These are phyloP conservation scores for Sinohyriopsis cumingii DNA, from an alignment of 2,888 invertebrate genomes.

Conservation along the genomic window DNA sequence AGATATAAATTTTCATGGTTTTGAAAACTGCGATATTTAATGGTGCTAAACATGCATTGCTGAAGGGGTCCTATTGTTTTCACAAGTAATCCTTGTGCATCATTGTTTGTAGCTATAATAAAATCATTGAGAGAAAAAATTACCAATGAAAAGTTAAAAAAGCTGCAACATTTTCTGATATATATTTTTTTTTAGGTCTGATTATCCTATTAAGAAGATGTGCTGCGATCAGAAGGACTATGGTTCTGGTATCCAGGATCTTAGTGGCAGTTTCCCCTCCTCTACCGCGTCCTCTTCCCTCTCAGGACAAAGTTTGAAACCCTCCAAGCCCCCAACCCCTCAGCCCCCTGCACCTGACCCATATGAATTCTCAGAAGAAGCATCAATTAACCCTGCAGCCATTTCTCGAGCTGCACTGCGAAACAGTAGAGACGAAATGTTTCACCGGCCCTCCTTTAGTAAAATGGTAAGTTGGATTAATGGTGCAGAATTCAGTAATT, in stretches of 20 bases:
- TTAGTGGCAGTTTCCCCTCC: constrained; percentile 12
- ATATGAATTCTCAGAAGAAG: constrained; percentile 82
- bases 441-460: constrained; percentile 51
- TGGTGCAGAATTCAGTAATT: no score
- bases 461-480: constrained; percentile 35
- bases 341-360: constrained; percentile 78
- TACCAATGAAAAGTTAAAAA: no score
- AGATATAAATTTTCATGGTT: no score
- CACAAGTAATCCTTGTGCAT: no score
- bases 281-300: constrained; percentile 32
- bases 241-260: constrained; percentile 33
- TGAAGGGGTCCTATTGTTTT: no score
- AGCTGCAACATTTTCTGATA: background rate
- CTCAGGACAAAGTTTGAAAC: constrained; percentile 30
- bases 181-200: constrained; percentile 77
- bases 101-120: no score
- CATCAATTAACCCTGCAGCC: constrained; percentile 58
- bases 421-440: constrained; percentile 61
- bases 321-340: constrained; percentile 45
- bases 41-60: no score
- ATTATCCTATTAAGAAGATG: constrained; percentile 90
- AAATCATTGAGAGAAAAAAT: no score
- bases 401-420: constrained; percentile 47
- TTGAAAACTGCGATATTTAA: no score
- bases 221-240: constrained; percentile 43